Conservation (phyloP, 2,888 invertebrate genomes). For the Acrobasis repandana region DNA sequence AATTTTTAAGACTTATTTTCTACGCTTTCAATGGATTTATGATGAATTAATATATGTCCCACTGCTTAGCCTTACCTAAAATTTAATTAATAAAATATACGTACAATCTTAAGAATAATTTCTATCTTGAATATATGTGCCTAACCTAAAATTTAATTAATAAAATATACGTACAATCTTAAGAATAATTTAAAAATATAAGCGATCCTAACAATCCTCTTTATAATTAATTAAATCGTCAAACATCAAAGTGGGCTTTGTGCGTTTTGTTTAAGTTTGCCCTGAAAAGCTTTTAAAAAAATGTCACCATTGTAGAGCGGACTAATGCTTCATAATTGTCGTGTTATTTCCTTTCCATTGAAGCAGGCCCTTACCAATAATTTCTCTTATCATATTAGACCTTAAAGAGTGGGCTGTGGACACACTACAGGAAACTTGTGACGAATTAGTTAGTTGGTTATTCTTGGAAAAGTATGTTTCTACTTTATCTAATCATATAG, state of each 20-base stretch:
- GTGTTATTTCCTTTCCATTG: constrained; percentile 75
- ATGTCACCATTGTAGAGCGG: constrained; percentile 66
- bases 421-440: constrained; percentile 38
- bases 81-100: too few species aligned
- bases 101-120: neutral
- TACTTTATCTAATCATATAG: too few species aligned
- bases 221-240: constrained; percentile 58
- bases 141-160: too few species aligned
- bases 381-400: constrained; percentile 67
- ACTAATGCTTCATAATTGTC: constrained; percentile 73
- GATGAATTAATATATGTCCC: too few species aligned
- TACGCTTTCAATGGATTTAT: too few species aligned
- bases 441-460: neutral
- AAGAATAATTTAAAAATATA: constrained; percentile 5
- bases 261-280: constrained; percentile 56
- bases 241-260: constrained; percentile 39
- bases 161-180: neutral
- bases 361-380: constrained; percentile 60
- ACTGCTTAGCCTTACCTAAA: too few species aligned
- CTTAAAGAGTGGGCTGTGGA: constrained; percentile 45
- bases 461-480: neutral
- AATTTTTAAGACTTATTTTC: too few species aligned
- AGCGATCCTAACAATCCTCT: constrained; percentile 28
- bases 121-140: too few species aligned
- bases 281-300: constrained; percentile 61